phyloP scores from a whole-genome alignment of 2,888 invertebrate species.

The Automeris io region DNA sequence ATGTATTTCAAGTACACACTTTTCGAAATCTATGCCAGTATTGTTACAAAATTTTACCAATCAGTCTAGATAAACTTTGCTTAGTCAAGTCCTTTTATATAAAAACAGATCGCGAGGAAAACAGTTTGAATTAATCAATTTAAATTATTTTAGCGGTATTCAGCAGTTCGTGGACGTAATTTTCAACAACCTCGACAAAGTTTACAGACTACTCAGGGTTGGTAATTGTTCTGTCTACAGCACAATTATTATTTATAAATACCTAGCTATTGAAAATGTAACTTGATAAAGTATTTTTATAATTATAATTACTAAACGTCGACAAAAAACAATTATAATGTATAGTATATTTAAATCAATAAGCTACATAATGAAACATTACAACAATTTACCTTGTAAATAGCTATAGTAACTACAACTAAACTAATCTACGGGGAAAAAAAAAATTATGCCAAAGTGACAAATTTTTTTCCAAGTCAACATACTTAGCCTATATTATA shows the following conservation, averaged over 20 bases:
- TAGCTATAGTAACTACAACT: too few species aligned
- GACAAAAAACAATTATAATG: too few species aligned
- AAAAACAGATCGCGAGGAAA: constrained; percentile 1
- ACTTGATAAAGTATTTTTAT: too few species aligned
- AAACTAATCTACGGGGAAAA: too few species aligned
- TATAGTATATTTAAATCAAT: too few species aligned
- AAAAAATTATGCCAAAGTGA: too few species aligned
- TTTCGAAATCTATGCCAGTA: neutral
- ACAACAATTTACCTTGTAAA: too few species aligned
- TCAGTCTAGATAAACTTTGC: neutral
- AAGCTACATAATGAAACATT: too few species aligned
- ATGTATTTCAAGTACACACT: neutral
- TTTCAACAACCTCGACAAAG: neutral
- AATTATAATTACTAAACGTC: too few species aligned
- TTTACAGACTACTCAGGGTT: constrained; percentile 1
- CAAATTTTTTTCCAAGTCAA: too few species aligned
- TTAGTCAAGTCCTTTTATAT: neutral
- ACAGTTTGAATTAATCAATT: constrained; percentile 1
- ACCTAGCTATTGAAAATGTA: too few species aligned
- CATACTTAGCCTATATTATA: too few species aligned
- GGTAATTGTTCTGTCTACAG: neutral
- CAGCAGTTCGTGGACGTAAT: neutral
- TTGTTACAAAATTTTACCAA: neutral
- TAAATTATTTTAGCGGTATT: constrained; percentile 1
- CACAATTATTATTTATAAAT: neutral